Base-by-base conservation (phyloP, 2,888 invertebrate species). In the Drosophila mimica region DNA sequence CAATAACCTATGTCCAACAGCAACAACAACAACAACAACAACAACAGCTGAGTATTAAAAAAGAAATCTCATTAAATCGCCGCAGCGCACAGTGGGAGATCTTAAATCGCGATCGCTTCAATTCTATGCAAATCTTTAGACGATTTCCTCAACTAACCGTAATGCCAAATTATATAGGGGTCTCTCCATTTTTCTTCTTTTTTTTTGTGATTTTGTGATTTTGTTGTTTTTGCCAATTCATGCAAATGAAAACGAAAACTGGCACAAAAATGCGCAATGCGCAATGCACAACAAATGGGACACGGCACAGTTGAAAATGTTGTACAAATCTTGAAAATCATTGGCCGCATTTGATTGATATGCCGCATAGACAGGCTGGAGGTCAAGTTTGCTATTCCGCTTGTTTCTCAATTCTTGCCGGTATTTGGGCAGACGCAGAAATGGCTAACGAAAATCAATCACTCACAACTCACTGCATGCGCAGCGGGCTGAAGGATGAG, bases 161-260 rank as follows among this genome's bases (percentile, higher is more conserved):
- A 69, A 65, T 69, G 57, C 60, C 66, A 68, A 72, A 59, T 79
- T 79, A 65, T 76, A 51, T 64, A 75, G 76, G 76, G 73, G 65
- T 73, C 61, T 57, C 34, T 36, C 17, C 46, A 46, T 46, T 46
- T 25, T 49, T 57, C 15, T 15, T 20, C 9, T 13, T 30, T 38
- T 48, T 34, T 40, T 11, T 6, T 17, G n/a, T 1, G 3, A 2
- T 6, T 15, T 17, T 25, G 25, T 25, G 25, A 25, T 25, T 25
- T 25, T 25, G 25, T 57, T 60, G 30, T 57, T 83, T 81, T 54
- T 64, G 82, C 80, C 83, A 81, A 85, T 86, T 85, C 85, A 86
- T 89, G 87, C 87, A 75, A 90, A 86, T 89, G 84, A 87, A 84
- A 84, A 89, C 84, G 88, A 87, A 89, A 86, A 76, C 88, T 74